Conservation (phyloP, 2,113 vertebrate species). For the Burhinus oedicnemus region DNA sequence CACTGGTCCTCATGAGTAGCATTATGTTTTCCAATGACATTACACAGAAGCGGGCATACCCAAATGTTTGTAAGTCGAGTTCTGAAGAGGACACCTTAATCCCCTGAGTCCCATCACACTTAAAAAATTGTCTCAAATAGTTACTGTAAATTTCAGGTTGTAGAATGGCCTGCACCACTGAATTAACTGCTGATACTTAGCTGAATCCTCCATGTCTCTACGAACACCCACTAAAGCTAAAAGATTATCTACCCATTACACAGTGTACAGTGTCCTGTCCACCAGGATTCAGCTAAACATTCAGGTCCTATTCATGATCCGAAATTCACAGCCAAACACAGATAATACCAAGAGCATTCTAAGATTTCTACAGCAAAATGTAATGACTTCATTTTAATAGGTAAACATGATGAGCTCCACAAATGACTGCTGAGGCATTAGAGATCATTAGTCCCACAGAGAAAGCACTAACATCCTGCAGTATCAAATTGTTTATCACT, state of each 20-base stretch:
- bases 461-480: neutral
- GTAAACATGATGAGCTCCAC: conserved; percentile 16
- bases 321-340: neutral
- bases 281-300: neutral
- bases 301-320: neutral
- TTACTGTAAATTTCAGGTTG: neutral
- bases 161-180: neutral
- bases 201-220: neutral
- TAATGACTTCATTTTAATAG: conserved; percentile 13
- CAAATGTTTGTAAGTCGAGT: neutral
- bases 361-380: neutral
- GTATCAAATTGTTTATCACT: conserved; percentile 23
- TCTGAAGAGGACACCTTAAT: neutral
- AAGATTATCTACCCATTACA: neutral
- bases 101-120: neutral
- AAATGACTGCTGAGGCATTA: neutral
- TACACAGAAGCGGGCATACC: neutral
- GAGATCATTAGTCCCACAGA: conserved; percentile 10
- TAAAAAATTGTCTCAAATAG: neutral
- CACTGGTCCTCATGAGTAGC: neutral
- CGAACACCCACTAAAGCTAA: neutral
- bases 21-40: neutral
- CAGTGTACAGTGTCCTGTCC: neutral
- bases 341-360: neutral
- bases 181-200: neutral